A percentile compares a stretch with the other conserved stretches of the same genome.
phyloP scores from a whole-genome alignment of 30 jellyfish, hydroid and myxozoan genomes.

The Pseudorhiza aurosa region DNA sequence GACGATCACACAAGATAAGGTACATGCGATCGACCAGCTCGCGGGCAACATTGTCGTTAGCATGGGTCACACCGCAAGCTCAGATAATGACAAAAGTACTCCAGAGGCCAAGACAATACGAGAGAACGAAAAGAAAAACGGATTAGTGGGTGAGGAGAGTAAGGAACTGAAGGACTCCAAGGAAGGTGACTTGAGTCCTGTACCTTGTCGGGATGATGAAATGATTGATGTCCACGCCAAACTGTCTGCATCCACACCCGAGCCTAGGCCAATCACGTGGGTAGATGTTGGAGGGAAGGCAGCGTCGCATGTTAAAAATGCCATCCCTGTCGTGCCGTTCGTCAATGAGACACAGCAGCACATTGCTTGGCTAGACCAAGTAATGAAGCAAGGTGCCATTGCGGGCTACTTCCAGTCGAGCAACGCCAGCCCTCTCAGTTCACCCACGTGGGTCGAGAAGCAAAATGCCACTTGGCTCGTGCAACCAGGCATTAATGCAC shows the following conservation, averaged over 20 bases:
- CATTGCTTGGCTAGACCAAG: constrained; percentile 50
- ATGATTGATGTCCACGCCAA: constrained; percentile 1
- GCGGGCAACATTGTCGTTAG: not conserved
- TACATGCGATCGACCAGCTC: not conserved
- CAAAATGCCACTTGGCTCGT: constrained; percentile 43
- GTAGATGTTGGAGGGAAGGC: constrained; percentile 36
- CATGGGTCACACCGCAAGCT: not conserved
- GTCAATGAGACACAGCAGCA: constrained; percentile 61
- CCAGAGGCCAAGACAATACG: not conserved
- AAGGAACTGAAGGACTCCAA: not conserved
- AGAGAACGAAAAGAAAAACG: not conserved
- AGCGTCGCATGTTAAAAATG: constrained; percentile 1
- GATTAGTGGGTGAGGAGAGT: not conserved
- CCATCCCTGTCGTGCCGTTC: constrained; percentile 18
- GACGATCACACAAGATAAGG: not conserved
- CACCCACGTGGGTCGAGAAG: constrained; percentile 53
- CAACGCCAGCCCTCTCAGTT: constrained; percentile 9
- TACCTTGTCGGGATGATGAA: constrained; percentile 32
- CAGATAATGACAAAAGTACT: not conserved
- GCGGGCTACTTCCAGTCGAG: constrained; percentile 50
- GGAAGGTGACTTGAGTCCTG: not conserved
- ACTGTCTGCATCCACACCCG: not conserved
- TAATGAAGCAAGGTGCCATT: constrained; percentile 47
- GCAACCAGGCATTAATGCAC: constrained; percentile 35
- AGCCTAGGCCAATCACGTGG: constrained; percentile 21